Evolutionary conservation across 2,888 invertebrate species (phyloP), one percentile per base, ranked within the genome.

Genomic region (Cephonodes hylas): DNA sequence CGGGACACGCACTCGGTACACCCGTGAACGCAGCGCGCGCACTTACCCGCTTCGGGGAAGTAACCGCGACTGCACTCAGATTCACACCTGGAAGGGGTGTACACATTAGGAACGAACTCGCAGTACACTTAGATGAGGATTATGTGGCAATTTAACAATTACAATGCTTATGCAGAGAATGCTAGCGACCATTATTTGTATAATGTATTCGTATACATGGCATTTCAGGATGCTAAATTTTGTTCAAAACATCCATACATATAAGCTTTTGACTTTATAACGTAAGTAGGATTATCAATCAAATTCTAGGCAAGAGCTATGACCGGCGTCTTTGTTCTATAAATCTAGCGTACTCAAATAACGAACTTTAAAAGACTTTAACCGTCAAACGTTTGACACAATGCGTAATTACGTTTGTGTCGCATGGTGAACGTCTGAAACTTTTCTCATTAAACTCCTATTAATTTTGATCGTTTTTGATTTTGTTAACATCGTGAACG

Each of bases 1-100:
- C 96, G 94, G 0, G 96, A 96, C 3, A 95, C 95, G 83, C 97
- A 97, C 58, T 95, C 94, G 0, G 94, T 93, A 83, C 97, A 97
- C 2, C 96, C 96, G 81, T 96, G 96, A 70, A 96, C 88, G 79
- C 98, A 98, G 2, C 95, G 95, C 42, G 95, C 94, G 79, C 97
- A 98, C 0, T 94, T 93, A 0, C 95, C 96, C 4, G 94, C 94
- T 69, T 95, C 95, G 66, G 95, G 94, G 79, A 95, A 96, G 85
- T 93, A 96, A 0, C 96, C 96, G 61, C 93, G 93, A 62, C 95
- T 95, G 84, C 97, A 97, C 70, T 95, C 94, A 22, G 95, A 93
- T 18, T 97, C 95, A 80, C 97, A 97, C 69, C 94, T 94, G 64
- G 46, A 58, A 60, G 59, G 46, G 59, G 59, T 66, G 58, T 64